A percentile compares a stretch with the other conserved stretches of the same genome.
These are phyloP conservation scores for Sebastes baramenuke DNA, from an alignment of 2,797 vertebrate genomes.

Conservation along the genomic window DNA sequence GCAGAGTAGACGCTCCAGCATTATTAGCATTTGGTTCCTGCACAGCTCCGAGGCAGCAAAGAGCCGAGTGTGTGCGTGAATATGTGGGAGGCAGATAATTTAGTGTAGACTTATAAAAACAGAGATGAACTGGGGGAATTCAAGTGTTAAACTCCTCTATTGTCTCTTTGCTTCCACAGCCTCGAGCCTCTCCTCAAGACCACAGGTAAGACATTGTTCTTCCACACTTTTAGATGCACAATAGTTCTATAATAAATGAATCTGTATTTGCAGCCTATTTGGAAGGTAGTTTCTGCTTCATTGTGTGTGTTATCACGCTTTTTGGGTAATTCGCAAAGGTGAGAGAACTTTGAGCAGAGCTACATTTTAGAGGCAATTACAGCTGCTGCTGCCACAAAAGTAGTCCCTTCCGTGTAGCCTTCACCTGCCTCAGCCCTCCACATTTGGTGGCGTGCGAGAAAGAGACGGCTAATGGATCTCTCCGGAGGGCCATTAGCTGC, in stretches of 20 bases:
- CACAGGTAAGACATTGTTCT: constrained; percentile 73
- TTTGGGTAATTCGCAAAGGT: constrained; percentile 11
- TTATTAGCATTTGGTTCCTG: constrained; percentile 60
- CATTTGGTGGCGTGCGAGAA: constrained; percentile 30
- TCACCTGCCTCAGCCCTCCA: constrained; percentile 17
- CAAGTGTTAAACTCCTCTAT: constrained; percentile 44
- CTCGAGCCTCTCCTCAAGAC: constrained; percentile 79
- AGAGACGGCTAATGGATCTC: constrained; percentile 56
- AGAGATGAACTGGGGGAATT: constrained; percentile 31
- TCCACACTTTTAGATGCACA: neutral
- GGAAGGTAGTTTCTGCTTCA: neutral
- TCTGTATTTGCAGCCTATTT: neutral
- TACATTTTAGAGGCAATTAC: constrained; percentile 48
- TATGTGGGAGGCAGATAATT: constrained; percentile 55
- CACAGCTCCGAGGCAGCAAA: constrained; percentile 43
- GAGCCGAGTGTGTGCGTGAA: constrained; percentile 15
- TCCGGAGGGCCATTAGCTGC: constrained; percentile 40
- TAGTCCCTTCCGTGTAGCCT: constrained; percentile 3
- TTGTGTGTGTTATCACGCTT: neutral
- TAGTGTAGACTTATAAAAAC: constrained; percentile 38
- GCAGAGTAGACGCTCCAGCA: constrained; percentile 14
- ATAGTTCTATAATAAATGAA: neutral
- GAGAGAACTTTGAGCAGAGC: constrained; percentile 3
- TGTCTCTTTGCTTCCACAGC: constrained; percentile 67
- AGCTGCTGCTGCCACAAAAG: constrained; percentile 29